phyloP scores from a whole-genome alignment of 1,140 invertebrate genomes.

The Brachystomella parvula region DNA sequence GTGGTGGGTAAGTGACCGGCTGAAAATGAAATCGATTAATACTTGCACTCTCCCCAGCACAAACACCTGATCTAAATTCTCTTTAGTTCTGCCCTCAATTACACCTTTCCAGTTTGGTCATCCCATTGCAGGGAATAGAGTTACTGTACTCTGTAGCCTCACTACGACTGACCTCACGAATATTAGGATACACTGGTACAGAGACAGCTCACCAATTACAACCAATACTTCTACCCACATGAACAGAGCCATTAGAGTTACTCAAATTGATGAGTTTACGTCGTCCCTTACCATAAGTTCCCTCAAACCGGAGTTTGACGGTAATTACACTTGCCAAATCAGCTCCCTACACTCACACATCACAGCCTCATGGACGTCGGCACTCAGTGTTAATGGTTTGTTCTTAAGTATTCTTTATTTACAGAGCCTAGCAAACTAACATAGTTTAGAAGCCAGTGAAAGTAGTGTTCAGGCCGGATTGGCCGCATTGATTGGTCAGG shows the following conservation, averaged over 20 bases:
- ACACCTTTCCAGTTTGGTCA: not conserved
- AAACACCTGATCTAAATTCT: not conserved
- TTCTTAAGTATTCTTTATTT: too few species aligned
- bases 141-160: constrained; percentile 1
- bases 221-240: not conserved
- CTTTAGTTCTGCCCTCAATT: not conserved
- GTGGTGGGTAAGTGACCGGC: not conserved
- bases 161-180: not conserved
- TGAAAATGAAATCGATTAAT: not conserved
- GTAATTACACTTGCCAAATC: not conserved
- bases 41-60: not conserved
- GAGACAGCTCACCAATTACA: not conserved
- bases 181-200: not conserved
- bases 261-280: not conserved
- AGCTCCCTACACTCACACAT: not conserved
- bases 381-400: not conserved
- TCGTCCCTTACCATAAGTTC: not conserved
- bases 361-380: not conserved
- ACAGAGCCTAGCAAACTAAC: too few species aligned
- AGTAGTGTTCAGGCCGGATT: too few species aligned
- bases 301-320: not conserved
- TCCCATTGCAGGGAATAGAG: not conserved
- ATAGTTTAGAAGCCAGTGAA: too few species aligned
- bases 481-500: too few species aligned
- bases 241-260: not conserved